Evolutionary conservation across 64 coral and sea anemone genomes (phyloP).

Genomic region (Montipora efflorescens): DNA sequence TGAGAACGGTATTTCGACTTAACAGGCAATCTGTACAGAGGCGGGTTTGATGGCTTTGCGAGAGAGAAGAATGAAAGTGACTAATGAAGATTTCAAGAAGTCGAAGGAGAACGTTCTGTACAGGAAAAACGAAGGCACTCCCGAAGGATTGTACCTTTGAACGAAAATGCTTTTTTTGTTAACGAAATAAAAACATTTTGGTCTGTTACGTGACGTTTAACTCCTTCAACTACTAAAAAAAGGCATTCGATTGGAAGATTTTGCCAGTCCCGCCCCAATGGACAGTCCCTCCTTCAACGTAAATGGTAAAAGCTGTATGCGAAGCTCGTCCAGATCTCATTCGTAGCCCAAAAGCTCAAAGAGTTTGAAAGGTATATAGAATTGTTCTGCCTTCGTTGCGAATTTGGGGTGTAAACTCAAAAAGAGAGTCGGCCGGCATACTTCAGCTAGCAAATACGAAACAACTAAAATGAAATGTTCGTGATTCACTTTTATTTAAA

Average conservation of each 20-base stretch:
- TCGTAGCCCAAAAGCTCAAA: no score
- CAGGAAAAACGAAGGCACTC: slow-evolving; percentile 87
- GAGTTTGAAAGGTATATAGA: no score
- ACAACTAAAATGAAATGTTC: neutral
- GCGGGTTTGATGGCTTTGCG: slow-evolving; percentile 92
- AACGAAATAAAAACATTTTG: neutral
- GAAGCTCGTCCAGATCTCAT: no score
- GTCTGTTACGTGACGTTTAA: neutral
- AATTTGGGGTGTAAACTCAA: no score
- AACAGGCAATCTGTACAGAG: slow-evolving; percentile 93
- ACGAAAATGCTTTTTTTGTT: neutral
- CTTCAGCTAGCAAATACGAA: neutral
- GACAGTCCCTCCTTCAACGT: no score
- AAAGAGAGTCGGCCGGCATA: no score
- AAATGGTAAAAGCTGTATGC: no score
- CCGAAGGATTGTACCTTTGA: slow-evolving; percentile 87
- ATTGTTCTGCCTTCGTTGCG: no score
- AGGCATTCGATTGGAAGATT: no score
- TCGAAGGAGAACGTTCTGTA: slow-evolving; percentile 92
- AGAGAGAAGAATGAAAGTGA: slow-evolving; percentile 94
- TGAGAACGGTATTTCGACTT: neutral
- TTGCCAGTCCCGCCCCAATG: no score
- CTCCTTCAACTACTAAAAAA: no score
- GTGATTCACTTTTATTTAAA: neutral
- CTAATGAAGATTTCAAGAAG: slow-evolving; percentile 89